phyloP scores from a whole-genome alignment of 2,888 invertebrate species.

The Drosophila affinis region DNA sequence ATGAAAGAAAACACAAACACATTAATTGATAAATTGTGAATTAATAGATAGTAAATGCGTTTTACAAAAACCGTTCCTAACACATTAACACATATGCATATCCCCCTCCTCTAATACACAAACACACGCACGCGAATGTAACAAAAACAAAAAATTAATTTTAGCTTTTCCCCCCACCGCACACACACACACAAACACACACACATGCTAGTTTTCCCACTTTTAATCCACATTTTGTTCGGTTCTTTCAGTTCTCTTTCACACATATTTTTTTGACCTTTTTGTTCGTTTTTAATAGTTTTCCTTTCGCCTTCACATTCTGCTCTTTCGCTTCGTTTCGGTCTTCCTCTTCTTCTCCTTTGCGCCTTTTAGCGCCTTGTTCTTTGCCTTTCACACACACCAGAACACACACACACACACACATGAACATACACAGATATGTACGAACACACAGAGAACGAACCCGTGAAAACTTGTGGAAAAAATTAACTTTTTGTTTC shows the following conservation, averaged over 20 bases:
- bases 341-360: slow-evolving; percentile 2
- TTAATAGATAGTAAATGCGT: slow-evolving; percentile 65
- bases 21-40: slow-evolving; percentile 37
- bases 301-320: slow-evolving; percentile 22
- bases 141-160: slow-evolving; percentile 78
- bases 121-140: slow-evolving; percentile 56
- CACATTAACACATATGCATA: slow-evolving; percentile 14
- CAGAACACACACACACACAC: neutral
- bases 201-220: slow-evolving; percentile 63
- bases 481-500: neutral
- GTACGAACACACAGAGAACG: neutral
- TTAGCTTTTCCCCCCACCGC: slow-evolving; percentile 70
- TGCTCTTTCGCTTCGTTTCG: slow-evolving; percentile 17
- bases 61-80: slow-evolving; percentile 54
- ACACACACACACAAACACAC: slow-evolving; percentile 46
- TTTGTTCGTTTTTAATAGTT: slow-evolving; percentile 49
- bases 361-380: slow-evolving; percentile 1
- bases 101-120: neutral
- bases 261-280: slow-evolving; percentile 59
- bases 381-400: neutral
- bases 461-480: slow-evolving; percentile 1
- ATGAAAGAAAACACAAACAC: slow-evolving; percentile 19
- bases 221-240: slow-evolving; percentile 70
- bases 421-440: neutral
- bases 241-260: slow-evolving; percentile 61